Evolutionary conservation across 2,888 invertebrate species (phyloP), one percentile per base, ranked within the genome.

Genomic region (Athetis lepigone): DNA sequence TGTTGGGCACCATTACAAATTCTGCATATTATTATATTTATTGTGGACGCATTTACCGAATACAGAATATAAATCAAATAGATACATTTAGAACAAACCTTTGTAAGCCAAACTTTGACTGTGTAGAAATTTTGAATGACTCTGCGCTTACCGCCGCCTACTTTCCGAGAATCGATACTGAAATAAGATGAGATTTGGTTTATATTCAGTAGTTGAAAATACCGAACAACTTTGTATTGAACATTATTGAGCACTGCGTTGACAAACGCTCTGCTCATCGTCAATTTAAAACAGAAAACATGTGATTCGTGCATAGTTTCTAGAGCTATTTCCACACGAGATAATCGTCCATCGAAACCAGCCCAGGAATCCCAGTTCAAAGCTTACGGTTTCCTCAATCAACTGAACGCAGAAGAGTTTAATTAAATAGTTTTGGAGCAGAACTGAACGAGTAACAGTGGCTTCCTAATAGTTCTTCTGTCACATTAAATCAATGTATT

Each of bases 401-500:
- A 51, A 65, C 43, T 58, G 27, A 66, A 36, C 37, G 25, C 19
- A 63, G 39, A 63, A 71, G 64, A 43, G 18, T 63, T 65, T 66
- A 58, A 73, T 77, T 73, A 66, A 55, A 57, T 55, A 50, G 52
- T 77, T 65, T 52, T 7, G 29, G 39, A 36, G 63, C 70, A 60
- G 37, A 70, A 40, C 71, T 50, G 47, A 39, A 29, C 29, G 59
- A 47, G 36, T 51, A 68, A 50, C 45, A 58, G 70, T 39, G 40
- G 47, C 71, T 75, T 75, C 63, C 71, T 70, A 60, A 75, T 61
- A 52, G 52, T 47, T 23, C 5, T 69, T 39, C 46, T 70, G 62
- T 70, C 51, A 61, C 43, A 75, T 13, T 70, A 70, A 60, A 75
- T 70, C 69, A 70, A 75, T 39, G 51, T 70, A 76, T 61, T 72